Percentiles rank a stretch among this genome's conserved stretches.
phyloP scores from a whole-genome alignment of 2,797 vertebrate genomes.

The Fringilla coelebs region DNA sequence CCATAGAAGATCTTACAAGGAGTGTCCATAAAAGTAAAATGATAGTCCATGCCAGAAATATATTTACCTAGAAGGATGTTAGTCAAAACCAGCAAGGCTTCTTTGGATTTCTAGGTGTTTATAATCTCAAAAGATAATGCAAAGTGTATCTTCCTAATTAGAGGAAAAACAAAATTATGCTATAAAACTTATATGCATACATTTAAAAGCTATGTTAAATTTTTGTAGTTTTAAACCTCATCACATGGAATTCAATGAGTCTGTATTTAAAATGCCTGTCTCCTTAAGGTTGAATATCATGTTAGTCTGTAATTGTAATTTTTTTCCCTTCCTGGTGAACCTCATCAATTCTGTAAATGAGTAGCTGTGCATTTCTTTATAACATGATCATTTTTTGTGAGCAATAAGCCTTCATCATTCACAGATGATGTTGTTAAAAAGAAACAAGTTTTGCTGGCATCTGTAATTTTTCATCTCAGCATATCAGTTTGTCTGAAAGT shows the following conservation, averaged over 20 bases:
- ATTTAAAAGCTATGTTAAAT: background rate
- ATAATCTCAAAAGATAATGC: background rate
- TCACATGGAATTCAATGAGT: background rate
- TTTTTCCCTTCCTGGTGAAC: background rate
- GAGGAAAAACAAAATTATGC: background rate
- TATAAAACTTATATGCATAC: background rate
- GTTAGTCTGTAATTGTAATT: background rate
- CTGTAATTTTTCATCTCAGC: background rate
- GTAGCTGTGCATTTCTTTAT: background rate
- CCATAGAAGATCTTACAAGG: background rate
- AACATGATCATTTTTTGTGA: background rate
- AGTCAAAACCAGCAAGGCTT: background rate
- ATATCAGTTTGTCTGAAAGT: background rate
- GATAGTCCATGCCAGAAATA: background rate
- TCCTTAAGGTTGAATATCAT: background rate
- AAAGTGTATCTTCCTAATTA: background rate
- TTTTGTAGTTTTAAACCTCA: background rate
- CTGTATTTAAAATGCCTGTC: background rate
- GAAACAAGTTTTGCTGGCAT: background rate
- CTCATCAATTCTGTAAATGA: background rate
- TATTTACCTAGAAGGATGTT: background rate
- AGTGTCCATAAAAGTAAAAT: background rate
- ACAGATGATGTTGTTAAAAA: background rate
- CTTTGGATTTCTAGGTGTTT: background rate
- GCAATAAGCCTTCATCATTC: background rate